Evolutionary conservation across 2,888 invertebrate genomes (phyloP), one percentile per base, ranked within the genome.

Genomic region (Cryptus armator): DNA sequence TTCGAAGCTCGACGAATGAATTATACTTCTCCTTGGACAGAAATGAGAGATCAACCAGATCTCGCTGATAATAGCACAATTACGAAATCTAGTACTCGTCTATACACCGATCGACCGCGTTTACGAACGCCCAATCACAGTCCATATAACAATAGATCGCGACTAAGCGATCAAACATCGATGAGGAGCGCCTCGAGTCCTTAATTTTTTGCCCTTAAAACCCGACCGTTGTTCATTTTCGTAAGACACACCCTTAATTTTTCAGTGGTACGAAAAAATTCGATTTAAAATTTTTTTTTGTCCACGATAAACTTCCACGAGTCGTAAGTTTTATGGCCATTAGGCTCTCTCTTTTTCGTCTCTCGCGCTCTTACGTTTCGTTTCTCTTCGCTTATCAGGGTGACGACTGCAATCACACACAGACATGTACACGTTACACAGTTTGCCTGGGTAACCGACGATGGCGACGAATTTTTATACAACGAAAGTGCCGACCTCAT

Each of bases 271-370:
- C 72, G 32, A 19, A 10, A 68, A 56, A 74, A 76, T 82, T 79
- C 85, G 76, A 80, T 37, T 37, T 9, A 3, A 85, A 82, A 76
- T 85, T 82, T 85, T 79, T 83, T 82, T 85, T 77, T 66, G 62
- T 80, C 53, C 53, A 14, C 62, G 37, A 85, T 83, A 83, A 85
- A 76, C 62, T 85, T 85, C 72, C 71, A 72, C 83, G 78, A 56
- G 77, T 74, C 79, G 81, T 56, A 76, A 85, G 82, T 80, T 85
- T 85, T 85, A 85, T 85, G 85, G 83, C 67, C 37, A 37, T 37
- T 1, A 37, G 37, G 37, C 37, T 37, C 37, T 37, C 37, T 37
- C 79, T 68, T 59, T 74, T 29, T 10, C 10, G 19, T 66, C 32
- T 48, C 19, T 82, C 75, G 75, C 80, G 67, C 81, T 70, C 77